Evolutionary conservation across 2,797 vertebrate species (phyloP).

Genomic region (Acanthiza pusilla): DNA sequence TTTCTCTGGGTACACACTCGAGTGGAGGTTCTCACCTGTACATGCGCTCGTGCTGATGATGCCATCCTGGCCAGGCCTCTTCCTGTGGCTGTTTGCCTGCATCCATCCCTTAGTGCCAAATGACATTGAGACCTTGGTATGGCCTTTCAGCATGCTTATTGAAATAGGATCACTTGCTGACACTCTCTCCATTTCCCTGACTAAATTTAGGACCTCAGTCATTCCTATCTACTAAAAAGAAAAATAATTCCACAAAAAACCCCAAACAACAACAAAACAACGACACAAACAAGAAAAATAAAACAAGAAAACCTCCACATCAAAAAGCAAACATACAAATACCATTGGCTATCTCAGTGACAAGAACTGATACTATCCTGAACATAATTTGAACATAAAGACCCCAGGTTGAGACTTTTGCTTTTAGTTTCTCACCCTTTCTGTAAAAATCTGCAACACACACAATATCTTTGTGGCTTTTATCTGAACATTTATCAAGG

Average conservation of each 20-base stretch:
- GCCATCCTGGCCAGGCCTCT: neutral
- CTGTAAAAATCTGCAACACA: neutral
- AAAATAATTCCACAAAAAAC: accelerated
- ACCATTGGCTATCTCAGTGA: neutral
- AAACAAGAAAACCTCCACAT: neutral
- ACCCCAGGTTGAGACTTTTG: neutral
- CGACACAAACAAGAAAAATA: neutral
- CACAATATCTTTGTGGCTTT: neutral
- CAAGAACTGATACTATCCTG: neutral
- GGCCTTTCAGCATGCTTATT: neutral
- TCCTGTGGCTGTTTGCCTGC: neutral
- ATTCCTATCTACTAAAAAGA: neutral
- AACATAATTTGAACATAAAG: neutral
- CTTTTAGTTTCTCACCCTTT: neutral
- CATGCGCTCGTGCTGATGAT: neutral
- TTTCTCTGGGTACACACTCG: accelerated
- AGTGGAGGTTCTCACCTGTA: neutral
- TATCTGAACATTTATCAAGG: neutral
- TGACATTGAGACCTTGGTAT: neutral
- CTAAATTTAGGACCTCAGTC: neutral
- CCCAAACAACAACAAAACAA: neutral
- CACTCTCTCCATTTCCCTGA: neutral
- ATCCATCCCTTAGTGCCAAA: neutral
- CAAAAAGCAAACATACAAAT: neutral
- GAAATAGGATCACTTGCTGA: conserved; percentile 29